Conservation (phyloP, 53 echinoderm and acorn worm species). For the Holothuria leucospilota region DNA sequence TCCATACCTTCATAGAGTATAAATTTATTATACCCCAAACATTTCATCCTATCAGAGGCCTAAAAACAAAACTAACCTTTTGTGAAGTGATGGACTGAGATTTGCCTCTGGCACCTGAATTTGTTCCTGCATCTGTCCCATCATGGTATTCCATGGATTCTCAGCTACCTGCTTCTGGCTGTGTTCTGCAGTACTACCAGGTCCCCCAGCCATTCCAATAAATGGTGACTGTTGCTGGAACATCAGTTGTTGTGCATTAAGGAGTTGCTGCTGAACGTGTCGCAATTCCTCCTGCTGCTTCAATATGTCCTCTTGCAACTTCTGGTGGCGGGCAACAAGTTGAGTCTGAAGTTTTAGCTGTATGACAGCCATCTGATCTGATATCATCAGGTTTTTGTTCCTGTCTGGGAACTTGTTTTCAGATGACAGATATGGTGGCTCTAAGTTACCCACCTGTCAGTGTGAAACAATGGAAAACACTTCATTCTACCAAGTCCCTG, state of each 20-base stretch:
- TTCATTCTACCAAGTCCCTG: too few species aligned
- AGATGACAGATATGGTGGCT: too few species aligned
- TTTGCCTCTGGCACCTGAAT: neutral
- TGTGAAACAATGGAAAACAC: too few species aligned
- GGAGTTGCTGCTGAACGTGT: conserved; percentile 86
- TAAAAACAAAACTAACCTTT: conserved; percentile 5
- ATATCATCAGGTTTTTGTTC: neutral
- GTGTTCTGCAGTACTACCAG: neutral
- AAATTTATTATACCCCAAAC: neutral
- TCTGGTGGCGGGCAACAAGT: conserved; percentile 84
- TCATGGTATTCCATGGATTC: neutral
- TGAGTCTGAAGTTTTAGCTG: conserved; percentile 96
- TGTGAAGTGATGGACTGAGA: neutral
- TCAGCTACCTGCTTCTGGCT: conserved; percentile 1
- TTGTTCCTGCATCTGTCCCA: neutral
- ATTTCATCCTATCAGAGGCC: neutral
- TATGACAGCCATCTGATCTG: conserved; percentile 64
- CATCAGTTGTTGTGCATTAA: conserved; percentile 89
- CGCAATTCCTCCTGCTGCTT: conserved; percentile 91
- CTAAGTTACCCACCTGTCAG: too few species aligned
- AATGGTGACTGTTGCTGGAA: conserved; percentile 78
- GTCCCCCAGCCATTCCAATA: conserved; percentile 9
- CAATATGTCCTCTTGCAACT: conserved; percentile 88
- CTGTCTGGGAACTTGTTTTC: too few species aligned
- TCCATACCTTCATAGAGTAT: too few species aligned